Percentiles rank a stretch among this genome's conserved stretches.
Conservation (phyloP, 2,797 vertebrate species). For the Eidolon dupreanum region DNA sequence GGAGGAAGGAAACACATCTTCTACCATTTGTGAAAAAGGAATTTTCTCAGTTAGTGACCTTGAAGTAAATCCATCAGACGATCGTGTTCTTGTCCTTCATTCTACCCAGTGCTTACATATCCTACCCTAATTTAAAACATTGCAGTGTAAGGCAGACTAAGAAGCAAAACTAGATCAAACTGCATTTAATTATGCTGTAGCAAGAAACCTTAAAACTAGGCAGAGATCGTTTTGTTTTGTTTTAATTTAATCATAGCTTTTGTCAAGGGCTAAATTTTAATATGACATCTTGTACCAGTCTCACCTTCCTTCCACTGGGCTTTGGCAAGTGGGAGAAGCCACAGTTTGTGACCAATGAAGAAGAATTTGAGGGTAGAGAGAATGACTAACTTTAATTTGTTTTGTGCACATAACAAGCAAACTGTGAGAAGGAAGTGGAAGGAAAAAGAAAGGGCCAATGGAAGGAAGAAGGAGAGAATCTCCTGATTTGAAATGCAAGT, state of each 20-base stretch:
- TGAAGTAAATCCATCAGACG: not conserved
- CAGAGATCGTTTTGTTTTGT: not conserved
- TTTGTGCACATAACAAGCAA: not conserved
- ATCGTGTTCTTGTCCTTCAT: not conserved
- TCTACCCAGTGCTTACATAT: not conserved
- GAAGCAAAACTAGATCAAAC: not conserved
- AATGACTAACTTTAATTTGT: not conserved
- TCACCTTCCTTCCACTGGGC: not conserved
- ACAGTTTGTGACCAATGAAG: not conserved
- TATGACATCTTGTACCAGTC: no score
- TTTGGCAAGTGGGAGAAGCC: not conserved
- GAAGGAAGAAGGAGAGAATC: not conserved
- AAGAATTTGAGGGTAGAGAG: not conserved
- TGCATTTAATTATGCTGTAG: not conserved
- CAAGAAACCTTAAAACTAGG: not conserved
- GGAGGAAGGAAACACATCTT: not conserved
- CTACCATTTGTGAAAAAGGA: not conserved
- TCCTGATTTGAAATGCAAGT: not conserved
- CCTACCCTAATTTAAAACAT: not conserved
- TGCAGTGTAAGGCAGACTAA: not conserved
- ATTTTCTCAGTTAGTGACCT: not conserved
- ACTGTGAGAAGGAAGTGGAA: not conserved
- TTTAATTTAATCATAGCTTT: not conserved
- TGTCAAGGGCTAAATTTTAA: not conserved
- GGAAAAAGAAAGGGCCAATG: conserved; percentile 31